Conservation (phyloP, 2,113 vertebrate genomes). For the Agelaius tricolor region DNA sequence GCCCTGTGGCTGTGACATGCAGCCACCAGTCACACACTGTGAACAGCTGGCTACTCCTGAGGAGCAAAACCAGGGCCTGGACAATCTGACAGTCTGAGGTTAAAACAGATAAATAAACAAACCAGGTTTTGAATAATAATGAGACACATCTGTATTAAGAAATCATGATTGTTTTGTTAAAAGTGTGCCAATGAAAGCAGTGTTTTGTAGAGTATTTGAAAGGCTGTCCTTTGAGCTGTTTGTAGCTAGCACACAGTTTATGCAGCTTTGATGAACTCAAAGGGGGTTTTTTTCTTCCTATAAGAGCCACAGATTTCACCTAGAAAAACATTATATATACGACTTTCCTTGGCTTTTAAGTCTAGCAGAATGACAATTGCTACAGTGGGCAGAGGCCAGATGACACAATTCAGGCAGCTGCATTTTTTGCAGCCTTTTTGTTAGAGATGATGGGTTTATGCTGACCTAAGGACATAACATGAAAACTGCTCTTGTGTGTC, state of each 20-base stretch:
- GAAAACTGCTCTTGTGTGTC: background rate
- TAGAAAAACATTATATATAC: background rate
- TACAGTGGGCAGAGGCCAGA: background rate
- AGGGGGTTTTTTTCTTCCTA: background rate
- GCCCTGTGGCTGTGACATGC: background rate
- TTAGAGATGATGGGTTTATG: background rate
- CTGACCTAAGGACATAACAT: background rate
- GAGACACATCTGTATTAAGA: background rate
- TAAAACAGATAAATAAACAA: background rate
- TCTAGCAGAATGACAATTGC: background rate
- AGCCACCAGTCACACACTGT: background rate
- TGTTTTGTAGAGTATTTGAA: background rate
- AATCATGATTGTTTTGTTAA: background rate
- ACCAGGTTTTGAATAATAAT: background rate
- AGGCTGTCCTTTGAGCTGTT: background rate
- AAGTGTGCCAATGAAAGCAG: conserved; percentile 1
- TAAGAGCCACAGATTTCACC: background rate
- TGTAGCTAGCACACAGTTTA: background rate
- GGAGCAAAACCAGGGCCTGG: background rate
- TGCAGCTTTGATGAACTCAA: background rate
- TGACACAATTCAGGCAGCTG: background rate
- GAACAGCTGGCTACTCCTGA: background rate
- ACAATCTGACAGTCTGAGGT: background rate
- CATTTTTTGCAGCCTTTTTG: background rate
- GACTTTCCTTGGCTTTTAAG: background rate